These are phyloP conservation scores for Athalia cordata DNA, from an alignment of 2,888 invertebrate species.

Conservation along the genomic window DNA sequence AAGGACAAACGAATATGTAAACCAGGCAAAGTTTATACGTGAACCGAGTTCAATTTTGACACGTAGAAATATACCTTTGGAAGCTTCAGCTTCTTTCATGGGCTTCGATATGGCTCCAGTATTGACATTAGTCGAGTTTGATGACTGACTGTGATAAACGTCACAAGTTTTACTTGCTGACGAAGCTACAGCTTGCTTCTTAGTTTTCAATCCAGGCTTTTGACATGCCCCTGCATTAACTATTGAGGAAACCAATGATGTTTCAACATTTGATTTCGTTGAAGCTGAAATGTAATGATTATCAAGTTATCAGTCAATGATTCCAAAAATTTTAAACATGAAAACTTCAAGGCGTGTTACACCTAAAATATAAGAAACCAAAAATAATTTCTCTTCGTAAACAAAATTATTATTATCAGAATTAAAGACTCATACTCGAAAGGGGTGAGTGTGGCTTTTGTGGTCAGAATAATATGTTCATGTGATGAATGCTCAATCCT, in stretches of 20 bases:
- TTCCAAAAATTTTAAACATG: slow-evolving; percentile 12
- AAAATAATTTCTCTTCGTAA: too few species aligned
- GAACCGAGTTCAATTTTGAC: slow-evolving; percentile 2
- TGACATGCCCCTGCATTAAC: not conserved
- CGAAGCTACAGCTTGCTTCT: not conserved
- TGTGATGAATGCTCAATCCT: too few species aligned
- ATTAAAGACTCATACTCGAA: too few species aligned
- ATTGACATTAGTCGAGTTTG: too few species aligned
- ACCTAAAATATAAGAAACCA: too few species aligned
- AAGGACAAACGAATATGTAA: not conserved
- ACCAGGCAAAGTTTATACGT: not conserved
- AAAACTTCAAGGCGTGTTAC: slow-evolving; percentile 1
- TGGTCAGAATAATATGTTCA: too few species aligned
- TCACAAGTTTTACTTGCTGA: too few species aligned
- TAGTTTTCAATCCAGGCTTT: not conserved
- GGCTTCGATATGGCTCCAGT: too few species aligned
- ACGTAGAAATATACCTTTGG: slow-evolving; percentile 3
- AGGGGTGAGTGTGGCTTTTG: too few species aligned
- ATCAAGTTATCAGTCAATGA: slow-evolving; percentile 13
- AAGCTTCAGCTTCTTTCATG: too few species aligned
- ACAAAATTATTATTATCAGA: too few species aligned
- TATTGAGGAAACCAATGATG: not conserved
- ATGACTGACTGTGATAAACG: too few species aligned
- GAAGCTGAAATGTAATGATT: slow-evolving; percentile 9
- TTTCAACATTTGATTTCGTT: slow-evolving; percentile 14